Base-by-base conservation (phyloP, 2,797 vertebrate genomes). In the Heteromormyrus szaboi region DNA sequence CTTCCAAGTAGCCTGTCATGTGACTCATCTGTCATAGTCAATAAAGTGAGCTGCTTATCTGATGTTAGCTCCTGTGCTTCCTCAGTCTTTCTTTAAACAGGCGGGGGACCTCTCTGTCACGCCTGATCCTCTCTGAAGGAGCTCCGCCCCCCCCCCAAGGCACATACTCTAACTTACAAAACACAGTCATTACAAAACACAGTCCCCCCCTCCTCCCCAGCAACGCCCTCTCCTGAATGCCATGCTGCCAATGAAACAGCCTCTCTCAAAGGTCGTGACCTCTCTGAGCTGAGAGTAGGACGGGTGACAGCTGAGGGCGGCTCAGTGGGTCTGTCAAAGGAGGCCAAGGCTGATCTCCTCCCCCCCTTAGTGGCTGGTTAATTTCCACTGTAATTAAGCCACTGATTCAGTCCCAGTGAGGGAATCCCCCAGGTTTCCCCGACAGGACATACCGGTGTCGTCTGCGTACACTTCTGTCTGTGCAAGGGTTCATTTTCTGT, bases 271-370 rank as follows among this genome's bases (percentile, higher is more conserved):
- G 81, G 48, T 84, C 44, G 25, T 12, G 19, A 48, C 81, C 81
- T 29, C 79, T 29, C 81, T 12, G 46, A n/a, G 11, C n/a, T 25
- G 19, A 29, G 81, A 25, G 50, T 29, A 50, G 81, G 25, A 53
- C 8, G 51, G 6, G 51, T 53, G 29, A 91, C 90, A 91, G 91
- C 2, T n/a, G 51, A 90, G 86, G 89, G 88, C 88, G 91, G 51
- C 65, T 48, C 14, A 6, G 56, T 44, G 48, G 22, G 65, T 68
- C 76, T 88, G 89, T 91, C 90, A 90, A 85, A 90, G 87, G 53
- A 91, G 87, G 37, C 90, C 72, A 79, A 88, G 91, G 90, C 91
- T 92, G 89, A 92, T 89, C 62, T 88, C 46, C 46, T 46, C 33
- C 56, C 50, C 87, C 3, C 62, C n/a, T 48, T 65, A 84, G 87